phyloP scores from a whole-genome alignment of 2,888 invertebrate genomes.

The Salticus scenicus region DNA sequence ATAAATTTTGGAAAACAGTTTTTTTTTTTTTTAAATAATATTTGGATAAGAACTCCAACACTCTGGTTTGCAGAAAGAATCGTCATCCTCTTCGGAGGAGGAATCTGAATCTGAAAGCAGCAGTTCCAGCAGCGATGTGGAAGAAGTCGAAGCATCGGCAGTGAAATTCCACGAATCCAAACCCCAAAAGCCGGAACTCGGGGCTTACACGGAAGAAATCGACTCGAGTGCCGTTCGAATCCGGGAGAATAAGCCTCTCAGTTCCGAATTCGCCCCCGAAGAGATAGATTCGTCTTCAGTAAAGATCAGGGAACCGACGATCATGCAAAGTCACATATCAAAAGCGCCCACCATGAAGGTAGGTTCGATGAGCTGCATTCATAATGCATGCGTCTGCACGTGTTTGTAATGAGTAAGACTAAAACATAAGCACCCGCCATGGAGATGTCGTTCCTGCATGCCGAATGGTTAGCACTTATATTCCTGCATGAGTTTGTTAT shows the following conservation, averaged over 20 bases:
- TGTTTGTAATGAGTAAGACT: too few species aligned
- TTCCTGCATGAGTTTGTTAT: too few species aligned
- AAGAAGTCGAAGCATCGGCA: constrained; percentile 81
- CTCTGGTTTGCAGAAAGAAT: constrained; percentile 73
- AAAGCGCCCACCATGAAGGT: constrained; percentile 65
- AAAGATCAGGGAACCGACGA: constrained; percentile 64
- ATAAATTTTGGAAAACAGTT: too few species aligned
- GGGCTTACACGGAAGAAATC: constrained; percentile 72
- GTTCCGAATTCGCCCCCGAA: constrained; percentile 69
- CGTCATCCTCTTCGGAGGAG: constrained; percentile 76
- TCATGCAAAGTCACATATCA: constrained; percentile 71
- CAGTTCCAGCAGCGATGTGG: constrained; percentile 76
- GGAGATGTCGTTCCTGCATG: too few species aligned
- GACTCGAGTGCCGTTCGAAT: constrained; percentile 73
- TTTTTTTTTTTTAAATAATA: too few species aligned
- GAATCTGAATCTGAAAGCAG: constrained; percentile 77
- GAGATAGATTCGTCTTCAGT: constrained; percentile 72
- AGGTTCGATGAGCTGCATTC: not conserved
- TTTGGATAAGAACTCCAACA: too few species aligned
- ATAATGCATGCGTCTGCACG: too few species aligned
- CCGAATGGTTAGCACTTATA: too few species aligned
- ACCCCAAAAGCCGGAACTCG: constrained; percentile 65
- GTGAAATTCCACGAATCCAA: constrained; percentile 72
- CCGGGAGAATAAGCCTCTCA: constrained; percentile 71
- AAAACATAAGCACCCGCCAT: too few species aligned